Percentiles rank a stretch among this genome's conserved stretches.
These are phyloP conservation scores for Hystrix brachyura DNA, from an alignment of 2,113 vertebrate genomes.

Conservation along the genomic window DNA sequence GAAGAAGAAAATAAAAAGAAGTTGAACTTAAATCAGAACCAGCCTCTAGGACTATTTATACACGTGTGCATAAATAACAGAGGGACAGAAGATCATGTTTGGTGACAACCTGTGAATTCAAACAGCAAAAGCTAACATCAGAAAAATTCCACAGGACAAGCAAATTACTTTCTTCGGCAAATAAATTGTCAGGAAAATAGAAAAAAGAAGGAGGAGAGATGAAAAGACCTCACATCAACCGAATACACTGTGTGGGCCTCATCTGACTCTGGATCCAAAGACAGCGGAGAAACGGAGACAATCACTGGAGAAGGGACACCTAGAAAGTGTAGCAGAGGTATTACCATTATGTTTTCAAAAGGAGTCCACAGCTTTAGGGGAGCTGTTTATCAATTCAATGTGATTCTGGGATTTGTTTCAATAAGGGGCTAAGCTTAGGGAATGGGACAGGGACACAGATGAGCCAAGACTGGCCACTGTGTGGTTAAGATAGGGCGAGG, in stretches of 20 bases:
- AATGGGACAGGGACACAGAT: neutral
- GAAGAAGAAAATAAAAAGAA: neutral
- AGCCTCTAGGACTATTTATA: neutral
- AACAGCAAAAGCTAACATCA: neutral
- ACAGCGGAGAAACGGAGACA: neutral
- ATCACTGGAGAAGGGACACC: neutral
- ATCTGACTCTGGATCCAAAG: neutral
- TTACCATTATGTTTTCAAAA: neutral
- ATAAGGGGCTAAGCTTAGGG: neutral
- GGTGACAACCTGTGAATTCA: neutral
- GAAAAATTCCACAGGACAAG: neutral
- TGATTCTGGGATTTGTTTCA: conserved; percentile 23
- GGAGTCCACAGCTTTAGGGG: neutral
- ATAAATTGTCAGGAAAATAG: neutral
- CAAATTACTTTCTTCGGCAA: conserved; percentile 30
- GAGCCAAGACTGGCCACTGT: neutral
- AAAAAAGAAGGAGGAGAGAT: neutral
- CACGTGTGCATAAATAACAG: neutral
- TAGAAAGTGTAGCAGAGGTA: neutral
- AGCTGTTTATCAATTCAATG: neutral
- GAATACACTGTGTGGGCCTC: neutral
- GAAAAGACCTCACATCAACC: neutral
- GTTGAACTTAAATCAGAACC: neutral
- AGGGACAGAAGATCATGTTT: neutral
- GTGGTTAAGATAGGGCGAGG: neutral